These are phyloP conservation scores for Andrena bucephala DNA, from an alignment of 2,888 invertebrate species.

Conservation along the genomic window DNA sequence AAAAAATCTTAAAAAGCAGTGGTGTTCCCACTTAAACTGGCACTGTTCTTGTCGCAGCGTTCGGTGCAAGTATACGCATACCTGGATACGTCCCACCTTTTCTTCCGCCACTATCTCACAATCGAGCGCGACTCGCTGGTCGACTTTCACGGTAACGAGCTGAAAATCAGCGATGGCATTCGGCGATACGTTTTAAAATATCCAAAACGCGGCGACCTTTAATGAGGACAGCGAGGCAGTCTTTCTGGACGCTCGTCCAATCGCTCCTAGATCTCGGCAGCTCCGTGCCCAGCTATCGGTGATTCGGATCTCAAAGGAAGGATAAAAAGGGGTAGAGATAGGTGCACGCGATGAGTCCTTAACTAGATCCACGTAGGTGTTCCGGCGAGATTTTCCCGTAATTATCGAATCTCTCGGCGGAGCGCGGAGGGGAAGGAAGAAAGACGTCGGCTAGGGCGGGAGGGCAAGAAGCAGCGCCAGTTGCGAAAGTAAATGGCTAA, in stretches of 20 bases:
- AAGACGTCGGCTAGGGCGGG: not conserved
- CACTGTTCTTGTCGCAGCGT: too few relatives aligned
- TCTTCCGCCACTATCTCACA: slow-evolving; percentile 34
- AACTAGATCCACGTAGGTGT: slow-evolving; percentile 61
- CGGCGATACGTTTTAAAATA: slow-evolving; percentile 34
- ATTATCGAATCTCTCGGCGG: slow-evolving; percentile 72
- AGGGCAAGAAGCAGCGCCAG: slow-evolving; percentile 66
- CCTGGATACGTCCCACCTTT: not conserved
- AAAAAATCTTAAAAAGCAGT: too few relatives aligned
- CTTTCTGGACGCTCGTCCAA: slow-evolving; percentile 23
- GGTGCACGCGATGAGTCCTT: slow-evolving; percentile 57
- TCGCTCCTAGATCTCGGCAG: slow-evolving; percentile 35
- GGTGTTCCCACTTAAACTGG: too few relatives aligned
- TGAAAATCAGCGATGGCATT: slow-evolving; percentile 29
- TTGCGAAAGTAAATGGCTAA: slow-evolving; percentile 76
- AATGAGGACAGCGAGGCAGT: slow-evolving; percentile 44
- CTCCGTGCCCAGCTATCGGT: slow-evolving; percentile 12
- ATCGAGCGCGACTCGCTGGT: slow-evolving; percentile 3
- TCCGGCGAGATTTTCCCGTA: slow-evolving; percentile 68
- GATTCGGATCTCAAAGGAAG: slow-evolving; percentile 19
- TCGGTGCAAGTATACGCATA: too few relatives aligned
- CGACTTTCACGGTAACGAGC: slow-evolving; percentile 11
- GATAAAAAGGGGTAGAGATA: slow-evolving; percentile 16
- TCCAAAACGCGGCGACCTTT: slow-evolving; percentile 35
- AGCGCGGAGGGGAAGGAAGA: not conserved